Base-by-base conservation (phyloP, 1,140 invertebrate genomes). In the Drosophila pruinosa region DNA sequence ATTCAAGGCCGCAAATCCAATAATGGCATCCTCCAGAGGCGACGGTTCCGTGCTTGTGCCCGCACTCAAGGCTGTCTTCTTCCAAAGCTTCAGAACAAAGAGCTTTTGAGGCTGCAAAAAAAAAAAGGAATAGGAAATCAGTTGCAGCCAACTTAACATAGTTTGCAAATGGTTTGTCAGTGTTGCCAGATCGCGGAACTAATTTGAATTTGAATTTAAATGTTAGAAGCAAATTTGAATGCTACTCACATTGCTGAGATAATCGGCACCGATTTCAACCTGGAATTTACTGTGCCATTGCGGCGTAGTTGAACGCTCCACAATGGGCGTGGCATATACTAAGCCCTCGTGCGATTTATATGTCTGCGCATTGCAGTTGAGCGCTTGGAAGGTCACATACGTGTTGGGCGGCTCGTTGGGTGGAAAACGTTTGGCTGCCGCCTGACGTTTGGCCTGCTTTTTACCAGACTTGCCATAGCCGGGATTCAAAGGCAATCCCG, bases 11-110 rank as follows among this genome's bases (percentile, higher is more conserved):
- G 93, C 92, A 79, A 94, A 94, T 15, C 94, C 94, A 38, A 94
- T 91, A 1, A 94, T 92, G 38, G 91, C 89, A 82, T 92, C 93
- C 41, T 90, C 92, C 19, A 93, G 82, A 24, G 93, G 91, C 50
- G 93, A 93, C 1, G 92, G 92, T 43, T 92, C 68, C 4, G 52
- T 58, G 14, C 71, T 78, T 14, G 79, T 71, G 8, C 43, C 71
- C 0, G 62, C 47, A 8, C 72, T 75, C 12, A 89, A 78, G 0
- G 76, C 75, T 1, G 83, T 80, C 79, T 92, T 93, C 52, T 93
- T 92, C 94, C 94, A 94, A 1, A 94, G 90, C 91, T 94, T 94
- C 41, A 94, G 77, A 21, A 94, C 93, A 10, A 94, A 90, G 26
- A 92, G 92, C 75, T 93, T 93, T 57, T 94, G 91, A 63, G 92